Evolutionary conservation across 2,113 vertebrate species (phyloP), one percentile per base, ranked within the genome.

Genomic region (Hiodon tergisus): DNA sequence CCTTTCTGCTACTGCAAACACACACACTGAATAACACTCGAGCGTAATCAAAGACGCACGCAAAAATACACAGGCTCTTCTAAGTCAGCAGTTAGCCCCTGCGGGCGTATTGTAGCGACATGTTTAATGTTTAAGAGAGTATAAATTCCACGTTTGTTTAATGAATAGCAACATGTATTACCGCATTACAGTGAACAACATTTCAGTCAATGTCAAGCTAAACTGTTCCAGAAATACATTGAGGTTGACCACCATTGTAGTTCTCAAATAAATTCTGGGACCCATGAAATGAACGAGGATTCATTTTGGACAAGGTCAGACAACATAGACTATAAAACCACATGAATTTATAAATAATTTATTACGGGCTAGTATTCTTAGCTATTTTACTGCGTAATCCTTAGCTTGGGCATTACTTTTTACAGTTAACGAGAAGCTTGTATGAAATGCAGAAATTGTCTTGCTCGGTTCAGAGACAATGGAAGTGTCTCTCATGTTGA

Each of bases 361-460:
- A 81, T 80, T 71, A 68, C 62, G 67, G 69, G 48, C 13, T 52
- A 50, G 17, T 17, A 55, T 78, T 73, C 68, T 65, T 76, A 73
- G 75, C 68, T 77, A 77, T 81, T 78, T 79, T 68, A 51, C 63
- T 78, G 65, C 53, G 13, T 10, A 14, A 60, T 61, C 48, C n/a
- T 51, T 46, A 67, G 46, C 69, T 17, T 78, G 51, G 60, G 76
- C 71, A 57, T 60, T 50, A 8, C 52, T 67, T 4, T 10, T 71
- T 61, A 46, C 2, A 31, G 47, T 63, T 63, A 16, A 66, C 74
- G 46, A 70, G 69, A 75, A 4, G 66, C 48, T 67, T 6, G 48
- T 50, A 51, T 50, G 51, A 51, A 48, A 5, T 5, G 11, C 48
- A 48, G 5, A 51, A 3, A 67, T 61, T 11, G 51, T 13, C 66